A percentile compares a stretch with the other conserved stretches of the same genome.
Evolutionary conservation across 2,888 invertebrate species (phyloP).

Genomic region (Laspeyria flexula): DNA sequence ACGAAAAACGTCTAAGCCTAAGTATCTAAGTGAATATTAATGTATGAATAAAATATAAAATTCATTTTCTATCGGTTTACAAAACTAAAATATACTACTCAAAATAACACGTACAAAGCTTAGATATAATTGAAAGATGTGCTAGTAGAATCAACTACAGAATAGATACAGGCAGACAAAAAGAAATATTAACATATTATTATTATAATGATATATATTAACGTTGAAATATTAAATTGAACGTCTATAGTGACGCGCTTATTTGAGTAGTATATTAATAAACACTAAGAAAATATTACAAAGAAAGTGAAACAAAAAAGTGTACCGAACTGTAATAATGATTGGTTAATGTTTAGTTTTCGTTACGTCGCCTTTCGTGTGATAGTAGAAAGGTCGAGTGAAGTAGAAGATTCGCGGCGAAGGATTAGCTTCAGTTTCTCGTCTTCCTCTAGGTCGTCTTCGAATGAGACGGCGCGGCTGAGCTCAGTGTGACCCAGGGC

Average conservation of each 20-base stretch:
- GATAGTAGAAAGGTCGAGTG: constrained; percentile 61
- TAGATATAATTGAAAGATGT: not conserved
- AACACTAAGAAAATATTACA: too few relatives aligned
- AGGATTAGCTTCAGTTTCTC: constrained; percentile 72
- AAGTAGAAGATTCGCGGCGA: constrained; percentile 72
- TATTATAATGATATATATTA: too few relatives aligned
- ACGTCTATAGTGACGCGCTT: too few relatives aligned
- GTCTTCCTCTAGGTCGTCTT: constrained; percentile 76
- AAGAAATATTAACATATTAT: too few relatives aligned
- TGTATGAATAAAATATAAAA: not conserved
- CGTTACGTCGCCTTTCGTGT: constrained; percentile 62
- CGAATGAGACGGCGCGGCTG: constrained; percentile 69
- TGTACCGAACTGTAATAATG: too few relatives aligned
- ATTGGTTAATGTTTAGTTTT: too few relatives aligned
- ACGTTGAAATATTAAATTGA: too few relatives aligned
- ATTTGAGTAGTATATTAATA: not conserved
- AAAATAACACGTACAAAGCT: not conserved
- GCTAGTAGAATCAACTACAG: not conserved
- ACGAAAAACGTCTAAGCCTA: constrained; percentile 27
- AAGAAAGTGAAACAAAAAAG: not conserved
- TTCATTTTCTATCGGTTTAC: not conserved
- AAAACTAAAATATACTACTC: not conserved
- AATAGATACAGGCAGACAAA: not conserved
- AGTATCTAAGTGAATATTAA: constrained; percentile 13
- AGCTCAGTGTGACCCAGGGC: constrained; percentile 80